Evolutionary conservation across 2,113 vertebrate species (phyloP).

Genomic region (Entomyzon cyanotis): DNA sequence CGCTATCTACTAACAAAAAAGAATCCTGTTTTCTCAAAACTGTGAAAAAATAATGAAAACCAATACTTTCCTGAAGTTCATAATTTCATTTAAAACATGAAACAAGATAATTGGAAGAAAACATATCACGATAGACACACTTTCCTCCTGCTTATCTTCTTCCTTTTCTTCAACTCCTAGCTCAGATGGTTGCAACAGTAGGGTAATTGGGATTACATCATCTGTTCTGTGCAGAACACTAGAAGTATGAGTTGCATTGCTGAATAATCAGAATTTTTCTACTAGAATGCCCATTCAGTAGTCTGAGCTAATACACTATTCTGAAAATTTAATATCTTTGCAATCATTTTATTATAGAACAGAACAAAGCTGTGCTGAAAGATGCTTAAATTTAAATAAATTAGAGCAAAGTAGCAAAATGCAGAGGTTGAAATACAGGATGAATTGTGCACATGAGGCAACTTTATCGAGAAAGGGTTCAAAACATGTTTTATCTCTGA

Average conservation of each 20-base stretch:
- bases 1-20: neutral
- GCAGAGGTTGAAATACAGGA: neutral
- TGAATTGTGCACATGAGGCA: neutral
- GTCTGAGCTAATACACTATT: neutral
- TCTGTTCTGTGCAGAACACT: neutral
- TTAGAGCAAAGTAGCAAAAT: neutral
- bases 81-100: neutral
- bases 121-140: accelerated
- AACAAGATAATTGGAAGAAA: neutral
- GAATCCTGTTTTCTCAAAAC: neutral
- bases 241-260: neutral
- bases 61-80: neutral
- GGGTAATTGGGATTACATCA: neutral
- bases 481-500: neutral
- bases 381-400: neutral
- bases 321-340: slow-evolving; percentile 32
- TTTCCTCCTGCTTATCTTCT: neutral
- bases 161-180: neutral
- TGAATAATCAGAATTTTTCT: neutral
- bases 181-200: neutral
- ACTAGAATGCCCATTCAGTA: neutral
- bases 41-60: neutral
- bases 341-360: slow-evolving; percentile 32
- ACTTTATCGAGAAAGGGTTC: neutral
- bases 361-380: neutral